A percentile compares a stretch with the other conserved stretches of the same genome.
phyloP scores from a whole-genome alignment of 1,140 invertebrate genomes.

The Trichonephila clavipes region DNA sequence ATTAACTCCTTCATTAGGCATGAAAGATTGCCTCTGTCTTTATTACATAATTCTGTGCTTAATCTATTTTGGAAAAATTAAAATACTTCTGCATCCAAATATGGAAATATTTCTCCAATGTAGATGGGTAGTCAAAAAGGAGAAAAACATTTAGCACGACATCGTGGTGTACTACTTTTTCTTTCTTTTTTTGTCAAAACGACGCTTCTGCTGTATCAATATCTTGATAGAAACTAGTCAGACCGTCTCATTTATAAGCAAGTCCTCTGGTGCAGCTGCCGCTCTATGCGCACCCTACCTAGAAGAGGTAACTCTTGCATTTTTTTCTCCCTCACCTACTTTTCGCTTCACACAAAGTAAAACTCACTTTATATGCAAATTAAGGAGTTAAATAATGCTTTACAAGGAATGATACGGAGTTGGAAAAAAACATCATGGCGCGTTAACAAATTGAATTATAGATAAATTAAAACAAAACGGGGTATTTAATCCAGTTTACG shows the following conservation, averaged over 20 bases:
- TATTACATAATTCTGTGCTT: too few relatives aligned
- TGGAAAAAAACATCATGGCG: constrained; percentile 21
- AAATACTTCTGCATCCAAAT: too few relatives aligned
- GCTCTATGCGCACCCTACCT: not conserved
- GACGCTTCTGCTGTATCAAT: not conserved
- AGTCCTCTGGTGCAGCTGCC: constrained; percentile 23
- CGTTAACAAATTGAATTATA: constrained; percentile 66
- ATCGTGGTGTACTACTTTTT: not conserved
- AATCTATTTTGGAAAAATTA: too few relatives aligned
- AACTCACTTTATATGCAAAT: constrained; percentile 73
- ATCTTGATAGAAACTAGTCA: not conserved
- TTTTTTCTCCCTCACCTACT: constrained; percentile 33
- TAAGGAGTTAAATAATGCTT: constrained; percentile 69
- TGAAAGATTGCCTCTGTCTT: too few relatives aligned
- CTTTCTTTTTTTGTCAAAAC: not conserved
- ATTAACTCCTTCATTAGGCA: too few relatives aligned
- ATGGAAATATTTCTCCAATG: too few relatives aligned
- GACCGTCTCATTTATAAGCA: not conserved
- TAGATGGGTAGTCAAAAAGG: too few relatives aligned
- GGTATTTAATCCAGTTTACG: not conserved
- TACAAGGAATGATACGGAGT: constrained; percentile 50
- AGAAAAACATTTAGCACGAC: not conserved
- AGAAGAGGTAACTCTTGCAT: not conserved
- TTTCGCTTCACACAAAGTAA: constrained; percentile 63
- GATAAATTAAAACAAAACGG: constrained; percentile 12